A percentile compares a stretch with the other conserved stretches of the same genome.
Evolutionary conservation across 2,797 vertebrate genomes (phyloP).

Genomic region (Serranus cabrilla): DNA sequence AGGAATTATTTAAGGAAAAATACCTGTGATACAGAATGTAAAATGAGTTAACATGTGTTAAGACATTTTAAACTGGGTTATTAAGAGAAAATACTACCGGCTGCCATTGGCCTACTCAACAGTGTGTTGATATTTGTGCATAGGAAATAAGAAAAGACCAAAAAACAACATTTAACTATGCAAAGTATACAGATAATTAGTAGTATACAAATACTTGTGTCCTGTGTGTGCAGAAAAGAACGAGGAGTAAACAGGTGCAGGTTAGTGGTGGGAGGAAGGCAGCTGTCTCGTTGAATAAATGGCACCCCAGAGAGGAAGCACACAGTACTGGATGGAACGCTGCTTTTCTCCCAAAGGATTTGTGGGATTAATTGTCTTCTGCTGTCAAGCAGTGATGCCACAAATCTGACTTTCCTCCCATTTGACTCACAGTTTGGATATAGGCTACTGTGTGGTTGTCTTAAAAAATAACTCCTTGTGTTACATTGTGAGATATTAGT

Average conservation of each 20-base stretch:
- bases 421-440: background rate
- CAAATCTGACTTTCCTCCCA: background rate
- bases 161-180: background rate
- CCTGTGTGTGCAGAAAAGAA: background rate
- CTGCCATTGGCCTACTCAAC: background rate
- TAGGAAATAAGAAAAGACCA: background rate
- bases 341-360: constrained; percentile 15
- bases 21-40: background rate
- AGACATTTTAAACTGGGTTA: background rate
- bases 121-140: background rate
- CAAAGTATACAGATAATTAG: no score
- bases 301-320: constrained; percentile 45
- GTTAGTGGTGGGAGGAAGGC: constrained; percentile 28
- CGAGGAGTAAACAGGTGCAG: constrained; percentile 53
- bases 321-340: background rate
- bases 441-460: background rate
- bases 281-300: constrained; percentile 52
- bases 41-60: background rate
- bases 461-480: background rate
- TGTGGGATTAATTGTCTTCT: background rate
- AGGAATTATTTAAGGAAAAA: background rate
- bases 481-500: background rate
- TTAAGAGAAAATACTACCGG: background rate
- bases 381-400: background rate
- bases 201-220: background rate